Evolutionary conservation across 1,140 invertebrate species (phyloP), one percentile per base, ranked within the genome.

Genomic region (Scaptomyza montana): DNA sequence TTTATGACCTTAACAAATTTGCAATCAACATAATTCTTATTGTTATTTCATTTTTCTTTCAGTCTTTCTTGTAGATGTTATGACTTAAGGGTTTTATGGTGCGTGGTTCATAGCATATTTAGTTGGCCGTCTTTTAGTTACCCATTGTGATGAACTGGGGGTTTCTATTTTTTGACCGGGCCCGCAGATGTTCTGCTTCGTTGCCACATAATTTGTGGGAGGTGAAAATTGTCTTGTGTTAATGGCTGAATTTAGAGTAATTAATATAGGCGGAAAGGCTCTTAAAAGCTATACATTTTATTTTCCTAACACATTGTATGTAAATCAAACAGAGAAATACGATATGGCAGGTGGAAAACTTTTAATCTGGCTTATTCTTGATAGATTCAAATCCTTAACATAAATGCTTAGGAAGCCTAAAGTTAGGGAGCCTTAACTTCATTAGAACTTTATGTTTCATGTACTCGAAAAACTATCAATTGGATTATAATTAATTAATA

Each of bases 1-100:
- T 89, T 89, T 89, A 89, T 89, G 86, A 90, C 86, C 80, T 89
- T 90, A 90, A 90, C 80, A 89, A 89, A 89, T 89, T 89, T 74
- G 85, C 85, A 89, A 90, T 89, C 80, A 89, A 89, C 84, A 89
- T 89, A 89, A 84, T 89, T 77, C 73, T 53, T 21, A 63, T 33
- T 66, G 6, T 5, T 25, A 1, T 25, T 25, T 25, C 21, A 6
- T 30, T 5, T 30, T 30, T 30, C 1, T 16, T 16, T 16, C 16
- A 1, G 16, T 16, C 16, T 16, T 30, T 30, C 5, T 9, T 41
- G 41, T 68, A 59, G 62, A 10, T 86, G 78, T 87, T 86, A 86
- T 86, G 82, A 86, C 82, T 86, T 62, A 53, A n/a, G 43, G 68
- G 19, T 55, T 69, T 57, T 70, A 69, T 61, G 50, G 43, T 71